These are phyloP conservation scores for Phragmatobia fuliginosa DNA, from an alignment of 2,888 invertebrate genomes.

Conservation along the genomic window DNA sequence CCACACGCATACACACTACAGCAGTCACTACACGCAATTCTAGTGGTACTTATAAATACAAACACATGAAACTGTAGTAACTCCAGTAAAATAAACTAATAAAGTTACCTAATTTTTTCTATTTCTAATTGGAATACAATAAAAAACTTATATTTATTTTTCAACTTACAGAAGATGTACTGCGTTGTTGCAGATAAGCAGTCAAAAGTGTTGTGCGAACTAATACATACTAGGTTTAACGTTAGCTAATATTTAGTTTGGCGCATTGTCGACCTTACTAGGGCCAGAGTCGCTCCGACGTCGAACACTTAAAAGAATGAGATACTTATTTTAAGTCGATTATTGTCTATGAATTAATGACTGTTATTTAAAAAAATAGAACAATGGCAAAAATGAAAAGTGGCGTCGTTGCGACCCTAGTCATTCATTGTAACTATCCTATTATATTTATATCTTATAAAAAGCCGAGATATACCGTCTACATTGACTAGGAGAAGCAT, in stretches of 20 bases:
- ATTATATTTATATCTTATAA: constrained; percentile 37
- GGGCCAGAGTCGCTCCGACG: constrained; percentile 34
- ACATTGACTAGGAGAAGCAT: constrained; percentile 24
- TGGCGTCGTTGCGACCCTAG: constrained; percentile 32
- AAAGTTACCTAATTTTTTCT: no score
- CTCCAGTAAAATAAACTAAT: no score
- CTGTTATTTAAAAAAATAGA: constrained; percentile 22
- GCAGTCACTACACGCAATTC: no score
- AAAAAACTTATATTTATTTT: neutral
- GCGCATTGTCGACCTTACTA: constrained; percentile 73
- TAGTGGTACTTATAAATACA: no score
- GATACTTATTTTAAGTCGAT: constrained; percentile 32
- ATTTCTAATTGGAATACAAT: no score
- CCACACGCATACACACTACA: no score
- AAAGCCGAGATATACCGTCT: constrained; percentile 27
- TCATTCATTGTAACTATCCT: constrained; percentile 37
- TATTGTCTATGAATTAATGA: constrained; percentile 33
- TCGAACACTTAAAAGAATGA: constrained; percentile 10
- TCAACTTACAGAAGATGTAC: constrained; percentile 61
- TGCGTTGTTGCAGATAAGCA: constrained; percentile 64
- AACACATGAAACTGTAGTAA: no score
- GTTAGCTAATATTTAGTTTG: constrained; percentile 64
- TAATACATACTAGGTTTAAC: constrained; percentile 59
- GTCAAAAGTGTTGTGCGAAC: constrained; percentile 70
- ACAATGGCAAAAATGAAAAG: constrained; percentile 9